Evolutionary conservation across 1,140 invertebrate species (phyloP), one percentile per base, ranked within the genome.

Genomic region (Zophobas atratus): DNA sequence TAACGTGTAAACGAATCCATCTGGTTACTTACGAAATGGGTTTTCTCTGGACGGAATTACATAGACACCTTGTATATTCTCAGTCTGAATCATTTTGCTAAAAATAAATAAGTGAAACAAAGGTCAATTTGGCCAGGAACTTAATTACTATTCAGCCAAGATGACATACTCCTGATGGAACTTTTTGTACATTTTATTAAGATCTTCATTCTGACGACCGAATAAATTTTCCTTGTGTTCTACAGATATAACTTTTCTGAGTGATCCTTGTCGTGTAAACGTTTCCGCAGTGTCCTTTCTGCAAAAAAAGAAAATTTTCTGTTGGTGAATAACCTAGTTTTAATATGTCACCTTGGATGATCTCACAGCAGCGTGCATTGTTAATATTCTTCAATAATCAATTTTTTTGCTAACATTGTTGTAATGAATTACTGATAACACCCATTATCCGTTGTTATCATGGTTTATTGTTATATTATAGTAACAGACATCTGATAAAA

Each of bases 31-130:
- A 94, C 94, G 80, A 81, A 94, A 90, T 53, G 93, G 92, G 85
- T 91, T 94, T 82, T 92, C 91, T 83, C 94, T 93, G 77, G 96
- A 97, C 73, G 97, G 97, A 87, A 98, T 96, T 1, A 97, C 93
- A 89, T 98, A 98, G 77, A 98, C 90, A 56, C 97, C 96, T 83
- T 92, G 92, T 46, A 97, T 86, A 85, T 95, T 94, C 88, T 97
- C 94, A 72, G 92, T 93, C 84, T 94, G 92, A 70, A 97, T 88
- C 89, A 96, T 92, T 86, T 96, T 93, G 87, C 95, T 97, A 83
- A 82, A 85, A 82, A 67, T 79, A 74, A 80, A 79, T 39, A 74
- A 20, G 77, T 56, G 53, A 60, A 63, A 39, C 41, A 8, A 36
- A 5, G 32, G 4, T 41, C 63, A 20, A 67, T 35, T 3, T 57